Percentiles rank a stretch among this genome's conserved stretches.
Evolutionary conservation across 2,113 vertebrate species (phyloP).

Genomic region (Burhinus bistriatus): DNA sequence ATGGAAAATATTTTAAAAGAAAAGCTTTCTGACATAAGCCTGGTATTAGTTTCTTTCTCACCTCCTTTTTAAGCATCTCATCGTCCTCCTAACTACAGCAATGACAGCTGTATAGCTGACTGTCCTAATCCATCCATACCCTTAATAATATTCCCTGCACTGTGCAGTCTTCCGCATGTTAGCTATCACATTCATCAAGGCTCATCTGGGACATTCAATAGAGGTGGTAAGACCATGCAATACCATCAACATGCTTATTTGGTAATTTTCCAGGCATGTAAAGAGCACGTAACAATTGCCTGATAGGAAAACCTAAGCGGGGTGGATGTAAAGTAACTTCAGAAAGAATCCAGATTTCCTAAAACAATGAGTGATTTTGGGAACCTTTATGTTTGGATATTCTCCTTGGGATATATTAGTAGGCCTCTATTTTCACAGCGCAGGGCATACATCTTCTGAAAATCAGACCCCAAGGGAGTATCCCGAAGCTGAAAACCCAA

Average conservation of each 20-base stretch:
- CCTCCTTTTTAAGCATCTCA: background rate
- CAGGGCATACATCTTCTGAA: background rate
- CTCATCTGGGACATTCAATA: background rate
- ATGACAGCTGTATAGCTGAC: constrained; percentile 68
- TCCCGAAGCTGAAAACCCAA: background rate
- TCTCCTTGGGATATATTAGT: background rate
- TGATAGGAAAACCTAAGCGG: background rate
- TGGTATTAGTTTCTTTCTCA: background rate
- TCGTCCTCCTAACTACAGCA: background rate
- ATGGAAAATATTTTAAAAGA: background rate
- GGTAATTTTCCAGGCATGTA: background rate
- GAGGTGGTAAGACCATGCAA: background rate
- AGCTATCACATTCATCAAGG: background rate
- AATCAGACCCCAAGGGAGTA: background rate
- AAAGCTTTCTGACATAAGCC: background rate
- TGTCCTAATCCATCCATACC: constrained; percentile 72
- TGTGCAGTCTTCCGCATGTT: background rate
- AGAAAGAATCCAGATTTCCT: background rate
- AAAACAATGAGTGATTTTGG: background rate
- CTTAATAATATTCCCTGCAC: constrained; percentile 1
- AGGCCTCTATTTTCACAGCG: background rate
- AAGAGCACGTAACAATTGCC: background rate
- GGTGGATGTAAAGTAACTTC: background rate
- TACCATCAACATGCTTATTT: background rate
- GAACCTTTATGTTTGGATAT: background rate